Evolutionary conservation across 2,797 vertebrate species (phyloP).

Genomic region (Caiman crocodilus): DNA sequence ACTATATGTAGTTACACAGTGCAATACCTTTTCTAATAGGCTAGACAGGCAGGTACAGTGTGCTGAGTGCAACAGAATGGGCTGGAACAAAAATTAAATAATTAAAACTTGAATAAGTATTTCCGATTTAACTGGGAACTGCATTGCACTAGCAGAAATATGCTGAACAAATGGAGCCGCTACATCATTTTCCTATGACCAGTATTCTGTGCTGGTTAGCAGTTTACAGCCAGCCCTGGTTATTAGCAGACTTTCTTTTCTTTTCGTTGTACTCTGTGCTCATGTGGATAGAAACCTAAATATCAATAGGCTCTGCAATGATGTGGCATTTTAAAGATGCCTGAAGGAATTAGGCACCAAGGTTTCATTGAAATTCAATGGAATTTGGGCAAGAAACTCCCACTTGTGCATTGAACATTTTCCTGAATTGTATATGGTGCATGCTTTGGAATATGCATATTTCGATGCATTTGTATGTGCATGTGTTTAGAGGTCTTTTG

Average conservation of each 20-base stretch:
- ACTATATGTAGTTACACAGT: neutral
- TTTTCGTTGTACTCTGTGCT: neutral
- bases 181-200: neutral
- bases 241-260: slow-evolving; percentile 15
- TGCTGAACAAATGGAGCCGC: slow-evolving; percentile 1
- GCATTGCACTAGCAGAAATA: neutral
- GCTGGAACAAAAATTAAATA: slow-evolving; percentile 55
- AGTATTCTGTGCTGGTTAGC: slow-evolving; percentile 17
- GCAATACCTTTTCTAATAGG: slow-evolving; percentile 24
- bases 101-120: slow-evolving; percentile 25
- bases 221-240: neutral
- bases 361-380: neutral
- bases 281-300: neutral
- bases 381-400: neutral
- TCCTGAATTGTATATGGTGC: too few relatives aligned
- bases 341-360: neutral
- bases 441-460: too few relatives aligned
- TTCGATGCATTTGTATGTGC: too few relatives aligned
- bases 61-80: slow-evolving; percentile 27
- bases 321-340: neutral
- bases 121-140: slow-evolving; percentile 19
- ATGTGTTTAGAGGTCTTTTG: too few relatives aligned
- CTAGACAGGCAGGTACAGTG: neutral
- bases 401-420: neutral
- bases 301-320: neutral